Conservation (phyloP, 2,797 vertebrate genomes). For the Prunella strophiata region DNA sequence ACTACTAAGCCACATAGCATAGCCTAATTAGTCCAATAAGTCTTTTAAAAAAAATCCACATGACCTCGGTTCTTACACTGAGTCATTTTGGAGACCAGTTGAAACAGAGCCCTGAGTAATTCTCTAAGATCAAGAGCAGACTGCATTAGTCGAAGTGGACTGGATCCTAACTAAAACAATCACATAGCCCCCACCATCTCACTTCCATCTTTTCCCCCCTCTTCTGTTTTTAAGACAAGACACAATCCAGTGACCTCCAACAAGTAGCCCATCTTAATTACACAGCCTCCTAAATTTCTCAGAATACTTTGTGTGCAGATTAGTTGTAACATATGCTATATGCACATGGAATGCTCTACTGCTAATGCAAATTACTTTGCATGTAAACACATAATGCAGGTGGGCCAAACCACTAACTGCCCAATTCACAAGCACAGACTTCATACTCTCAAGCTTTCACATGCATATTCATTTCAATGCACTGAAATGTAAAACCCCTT, state of each 20-base stretch:
- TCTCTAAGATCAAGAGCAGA: background rate
- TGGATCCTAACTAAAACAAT: background rate
- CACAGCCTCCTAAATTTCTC: background rate
- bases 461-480: background rate
- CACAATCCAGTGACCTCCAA: background rate
- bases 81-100: slow-evolving; percentile 57
- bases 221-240: background rate
- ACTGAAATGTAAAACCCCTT: background rate
- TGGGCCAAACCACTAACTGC: background rate
- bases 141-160: background rate
- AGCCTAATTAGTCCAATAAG: slow-evolving; percentile 39
- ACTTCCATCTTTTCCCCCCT: rapidly evolving
- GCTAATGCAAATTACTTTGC: background rate
- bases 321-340: background rate
- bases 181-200: background rate
- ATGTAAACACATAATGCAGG: background rate
- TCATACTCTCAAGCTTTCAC: background rate
- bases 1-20: slow-evolving; percentile 53
- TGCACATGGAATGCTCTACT: background rate
- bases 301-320: background rate
- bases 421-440: background rate
- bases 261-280: background rate
- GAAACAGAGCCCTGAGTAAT: slow-evolving; percentile 49
- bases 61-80: background rate
- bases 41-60: background rate